A percentile compares a stretch with the other conserved stretches of the same genome.
These are phyloP conservation scores for Drosophila leonis DNA, from an alignment of 2,888 invertebrate species.

Conservation along the genomic window DNA sequence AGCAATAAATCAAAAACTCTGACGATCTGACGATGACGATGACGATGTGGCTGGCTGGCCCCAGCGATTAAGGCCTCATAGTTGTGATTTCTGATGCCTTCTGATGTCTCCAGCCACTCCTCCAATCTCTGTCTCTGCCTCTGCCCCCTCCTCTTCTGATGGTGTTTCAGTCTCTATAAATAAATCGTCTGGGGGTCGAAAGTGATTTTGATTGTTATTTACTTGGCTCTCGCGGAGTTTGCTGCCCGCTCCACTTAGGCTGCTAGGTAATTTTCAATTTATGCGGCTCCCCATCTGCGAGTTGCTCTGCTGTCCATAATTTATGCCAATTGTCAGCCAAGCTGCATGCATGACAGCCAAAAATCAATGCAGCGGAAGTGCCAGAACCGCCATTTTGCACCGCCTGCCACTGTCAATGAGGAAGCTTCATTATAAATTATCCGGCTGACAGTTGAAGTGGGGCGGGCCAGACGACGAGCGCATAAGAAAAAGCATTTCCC, in stretches of 20 bases:
- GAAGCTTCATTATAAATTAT: constrained; percentile 75
- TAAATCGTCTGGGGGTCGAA: constrained; percentile 77
- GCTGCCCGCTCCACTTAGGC: constrained; percentile 6
- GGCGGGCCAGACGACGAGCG: constrained; percentile 13
- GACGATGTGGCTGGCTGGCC: constrained; percentile 70
- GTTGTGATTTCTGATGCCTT: constrained; percentile 60
- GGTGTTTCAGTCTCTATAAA: constrained; percentile 23
- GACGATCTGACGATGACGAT: constrained; percentile 75
- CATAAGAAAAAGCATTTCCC: constrained; percentile 30
- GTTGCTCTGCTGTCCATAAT: constrained; percentile 43
- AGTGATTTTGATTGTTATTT: constrained; percentile 81
- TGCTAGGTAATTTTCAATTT: constrained; percentile 52
- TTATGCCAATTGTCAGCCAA: constrained; percentile 57
- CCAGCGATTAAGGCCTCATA: constrained; percentile 72
- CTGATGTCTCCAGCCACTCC: neutral
- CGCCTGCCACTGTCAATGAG: constrained; percentile 59
- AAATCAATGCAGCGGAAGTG: constrained; percentile 73
- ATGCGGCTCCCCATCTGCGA: constrained; percentile 19
- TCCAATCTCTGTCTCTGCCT: neutral
- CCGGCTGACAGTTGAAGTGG: constrained; percentile 63
- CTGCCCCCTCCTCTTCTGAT: constrained; percentile 8
- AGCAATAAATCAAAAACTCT: constrained; percentile 80
- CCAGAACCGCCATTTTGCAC: constrained; percentile 7
- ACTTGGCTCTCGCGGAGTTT: constrained; percentile 32
- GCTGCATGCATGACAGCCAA: constrained; percentile 63